Evolutionary conservation across 2,797 vertebrate species (phyloP).

Genomic region (Anomalospiza imberbis): DNA sequence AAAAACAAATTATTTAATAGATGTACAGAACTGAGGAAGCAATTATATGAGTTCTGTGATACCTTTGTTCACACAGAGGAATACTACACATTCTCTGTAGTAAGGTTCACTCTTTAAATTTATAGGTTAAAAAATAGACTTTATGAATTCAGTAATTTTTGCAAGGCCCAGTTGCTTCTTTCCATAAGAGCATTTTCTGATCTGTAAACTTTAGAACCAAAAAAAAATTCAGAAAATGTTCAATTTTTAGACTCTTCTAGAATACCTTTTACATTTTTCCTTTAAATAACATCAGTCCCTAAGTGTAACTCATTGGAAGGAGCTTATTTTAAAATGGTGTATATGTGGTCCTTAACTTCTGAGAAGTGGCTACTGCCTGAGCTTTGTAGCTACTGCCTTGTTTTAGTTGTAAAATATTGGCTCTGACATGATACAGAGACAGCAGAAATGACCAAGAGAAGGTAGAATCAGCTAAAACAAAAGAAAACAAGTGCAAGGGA

Average conservation of each 20-base stretch:
- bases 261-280: not conserved
- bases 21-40: not conserved
- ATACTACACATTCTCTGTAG: not conserved
- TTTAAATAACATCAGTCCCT: not conserved
- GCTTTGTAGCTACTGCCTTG: not conserved
- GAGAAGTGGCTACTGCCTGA: not conserved
- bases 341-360: not conserved
- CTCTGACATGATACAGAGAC: not conserved
- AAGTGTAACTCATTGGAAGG: not conserved
- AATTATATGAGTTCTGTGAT: not conserved
- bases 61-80: not conserved
- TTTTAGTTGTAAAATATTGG: not conserved
- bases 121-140: not conserved
- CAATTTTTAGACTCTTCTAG: not conserved
- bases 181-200: not conserved
- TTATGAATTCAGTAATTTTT: not conserved
- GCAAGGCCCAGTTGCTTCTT: not conserved
- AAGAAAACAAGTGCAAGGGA: constrained; percentile 7
- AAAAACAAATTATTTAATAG: not conserved
- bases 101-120: not conserved
- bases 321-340: not conserved
- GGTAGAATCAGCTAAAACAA: not conserved
- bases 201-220: not conserved
- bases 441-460: not conserved
- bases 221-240: not conserved